A percentile compares a stretch with the other conserved stretches of the same genome.
Conservation (phyloP, 2,888 invertebrate genomes). For the Galerucella calmariensis region DNA sequence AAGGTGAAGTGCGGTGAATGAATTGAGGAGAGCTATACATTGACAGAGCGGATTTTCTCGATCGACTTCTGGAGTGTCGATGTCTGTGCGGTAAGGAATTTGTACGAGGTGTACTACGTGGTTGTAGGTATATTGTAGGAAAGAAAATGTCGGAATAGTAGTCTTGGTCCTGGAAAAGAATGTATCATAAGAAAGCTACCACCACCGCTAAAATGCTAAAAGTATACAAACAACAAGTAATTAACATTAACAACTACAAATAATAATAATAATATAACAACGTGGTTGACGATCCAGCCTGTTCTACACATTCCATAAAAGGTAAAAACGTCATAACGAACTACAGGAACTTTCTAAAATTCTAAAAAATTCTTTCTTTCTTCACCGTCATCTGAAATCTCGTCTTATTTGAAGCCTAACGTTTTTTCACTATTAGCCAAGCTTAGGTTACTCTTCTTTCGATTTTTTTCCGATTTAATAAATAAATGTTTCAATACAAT, state of each 20-base stretch:
- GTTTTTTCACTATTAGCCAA: too few relatives aligned
- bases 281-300: too few relatives aligned
- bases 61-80: constrained; percentile 58
- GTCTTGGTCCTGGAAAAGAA: constrained; percentile 72
- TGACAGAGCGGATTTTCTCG: constrained; percentile 57
- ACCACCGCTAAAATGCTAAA: constrained; percentile 34
- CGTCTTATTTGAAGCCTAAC: too few relatives aligned
- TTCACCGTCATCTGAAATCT: too few relatives aligned
- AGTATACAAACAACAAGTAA: neutral
- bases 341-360: too few relatives aligned
- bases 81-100: constrained; percentile 60
- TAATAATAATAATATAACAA: too few relatives aligned
- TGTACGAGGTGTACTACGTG: constrained; percentile 47
- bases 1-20: constrained; percentile 48
- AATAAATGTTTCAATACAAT: too few relatives aligned
- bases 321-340: too few relatives aligned
- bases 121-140: constrained; percentile 60
- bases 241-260: neutral
- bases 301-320: too few relatives aligned
- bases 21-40: constrained; percentile 64
- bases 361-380: too few relatives aligned
- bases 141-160: constrained; percentile 82
- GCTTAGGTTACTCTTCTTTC: too few relatives aligned
- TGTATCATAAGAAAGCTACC: constrained; percentile 59
- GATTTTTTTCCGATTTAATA: too few relatives aligned